Percentiles rank a stretch among this genome's conserved stretches.
Evolutionary conservation across 2,888 invertebrate genomes (phyloP).

Genomic region (Macrosiphum euphorbiae): DNA sequence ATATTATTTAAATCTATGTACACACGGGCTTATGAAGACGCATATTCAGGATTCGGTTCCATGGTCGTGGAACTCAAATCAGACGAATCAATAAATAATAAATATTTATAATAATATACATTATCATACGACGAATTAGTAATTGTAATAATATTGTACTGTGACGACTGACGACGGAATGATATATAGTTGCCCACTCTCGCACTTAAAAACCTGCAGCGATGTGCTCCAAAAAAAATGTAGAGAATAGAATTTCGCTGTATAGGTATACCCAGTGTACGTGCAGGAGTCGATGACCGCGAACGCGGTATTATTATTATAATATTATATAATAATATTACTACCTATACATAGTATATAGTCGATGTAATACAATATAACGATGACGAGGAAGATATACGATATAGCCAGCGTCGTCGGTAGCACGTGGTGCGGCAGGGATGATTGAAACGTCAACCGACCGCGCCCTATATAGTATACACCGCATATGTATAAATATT

Average conservation of each 20-base stretch:
- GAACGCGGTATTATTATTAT: not conserved
- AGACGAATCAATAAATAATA: not conserved
- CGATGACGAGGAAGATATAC: not conserved
- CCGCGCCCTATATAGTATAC: constrained; percentile 18
- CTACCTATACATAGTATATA: not conserved
- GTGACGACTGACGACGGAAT: too few relatives aligned
- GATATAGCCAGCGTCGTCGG: not conserved
- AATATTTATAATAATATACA: not conserved
- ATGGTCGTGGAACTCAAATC: not conserved
- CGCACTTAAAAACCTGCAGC: not conserved
- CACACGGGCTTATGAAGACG: too few relatives aligned
- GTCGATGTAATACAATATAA: not conserved
- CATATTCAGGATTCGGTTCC: not conserved
- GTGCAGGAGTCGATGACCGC: not conserved
- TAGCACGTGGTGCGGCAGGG: constrained; percentile 8
- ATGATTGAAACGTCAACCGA: constrained; percentile 61
- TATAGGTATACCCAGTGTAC: not conserved
- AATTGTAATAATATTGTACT: not conserved
- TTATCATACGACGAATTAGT: not conserved
- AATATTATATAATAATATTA: not conserved
- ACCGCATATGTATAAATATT: not conserved
- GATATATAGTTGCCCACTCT: not conserved
- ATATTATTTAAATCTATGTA: not conserved
- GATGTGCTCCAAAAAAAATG: not conserved
- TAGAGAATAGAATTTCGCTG: not conserved